These are phyloP conservation scores for Notarius lentiginosus DNA, from an alignment of 2,113 vertebrate species.

Conservation along the genomic window DNA sequence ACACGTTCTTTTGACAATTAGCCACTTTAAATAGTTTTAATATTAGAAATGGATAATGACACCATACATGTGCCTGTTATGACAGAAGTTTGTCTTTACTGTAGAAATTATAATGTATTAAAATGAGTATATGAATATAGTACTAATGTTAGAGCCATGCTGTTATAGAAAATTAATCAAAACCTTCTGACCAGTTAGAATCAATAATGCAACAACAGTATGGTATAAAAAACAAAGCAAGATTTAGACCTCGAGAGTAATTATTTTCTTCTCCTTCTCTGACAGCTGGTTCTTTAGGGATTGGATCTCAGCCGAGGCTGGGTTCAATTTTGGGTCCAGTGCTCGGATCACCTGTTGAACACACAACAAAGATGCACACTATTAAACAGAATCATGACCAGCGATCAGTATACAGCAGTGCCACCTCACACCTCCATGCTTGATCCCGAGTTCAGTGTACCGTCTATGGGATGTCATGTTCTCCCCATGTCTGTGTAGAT, in stretches of 20 bases:
- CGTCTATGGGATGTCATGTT: neutral
- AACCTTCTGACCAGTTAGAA: neutral
- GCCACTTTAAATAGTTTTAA: neutral
- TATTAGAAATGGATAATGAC: neutral
- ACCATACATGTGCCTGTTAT: neutral
- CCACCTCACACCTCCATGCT: neutral
- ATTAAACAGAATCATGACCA: neutral
- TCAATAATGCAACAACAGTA: neutral
- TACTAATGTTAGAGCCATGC: neutral
- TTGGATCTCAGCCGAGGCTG: conserved; percentile 95
- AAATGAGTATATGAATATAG: neutral
- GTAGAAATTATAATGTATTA: neutral
- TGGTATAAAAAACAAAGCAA: neutral
- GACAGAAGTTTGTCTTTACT: neutral
- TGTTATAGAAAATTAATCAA: neutral
- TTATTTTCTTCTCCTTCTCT: conserved; percentile 88
- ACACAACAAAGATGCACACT: neutral
- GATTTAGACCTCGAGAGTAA: conserved; percentile 77
- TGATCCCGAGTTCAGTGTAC: neutral
- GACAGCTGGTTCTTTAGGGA: conserved; percentile 82
- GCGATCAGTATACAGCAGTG: neutral
- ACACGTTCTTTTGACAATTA: neutral
- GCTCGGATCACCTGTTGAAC: conserved; percentile 87
- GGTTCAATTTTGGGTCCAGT: conserved; percentile 93
- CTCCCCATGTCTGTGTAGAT: neutral